phyloP scores from a whole-genome alignment of 2,888 invertebrate species.

The Chouioia cunea region DNA sequence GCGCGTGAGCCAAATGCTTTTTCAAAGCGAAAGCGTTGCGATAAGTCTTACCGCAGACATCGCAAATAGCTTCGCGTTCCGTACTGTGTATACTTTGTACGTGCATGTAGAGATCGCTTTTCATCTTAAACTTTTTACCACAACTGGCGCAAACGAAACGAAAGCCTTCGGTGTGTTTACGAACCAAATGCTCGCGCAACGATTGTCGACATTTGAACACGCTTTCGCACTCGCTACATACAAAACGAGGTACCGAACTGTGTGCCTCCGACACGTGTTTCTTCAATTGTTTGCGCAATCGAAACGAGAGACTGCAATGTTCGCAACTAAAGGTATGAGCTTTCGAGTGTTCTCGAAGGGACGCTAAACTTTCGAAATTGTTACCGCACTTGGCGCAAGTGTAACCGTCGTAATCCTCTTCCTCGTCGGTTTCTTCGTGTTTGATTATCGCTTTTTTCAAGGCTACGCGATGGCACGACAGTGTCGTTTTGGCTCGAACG shows the following conservation, averaged over 20 bases:
- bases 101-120: constrained; percentile 61
- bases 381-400: constrained; percentile 38
- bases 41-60: constrained; percentile 50
- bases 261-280: constrained; percentile 31
- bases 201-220: constrained; percentile 43
- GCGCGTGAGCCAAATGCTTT: constrained; percentile 50
- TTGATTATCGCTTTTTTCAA: not conserved
- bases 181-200: constrained; percentile 55
- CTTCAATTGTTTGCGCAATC: constrained; percentile 14
- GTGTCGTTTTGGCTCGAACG: not conserved
- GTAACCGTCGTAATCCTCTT: not conserved
- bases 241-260: constrained; percentile 24
- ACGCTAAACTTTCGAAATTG: constrained; percentile 8
- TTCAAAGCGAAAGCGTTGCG: constrained; percentile 48
- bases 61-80: constrained; percentile 45
- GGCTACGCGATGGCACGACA: constrained; percentile 1
- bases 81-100: constrained; percentile 49
- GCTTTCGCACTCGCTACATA: constrained; percentile 38
- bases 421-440: not conserved
- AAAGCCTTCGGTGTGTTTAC: constrained; percentile 59
- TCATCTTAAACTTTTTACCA: constrained; percentile 61
- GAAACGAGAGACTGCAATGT: constrained; percentile 23
- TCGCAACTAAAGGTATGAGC: constrained; percentile 9
- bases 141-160: constrained; percentile 59
- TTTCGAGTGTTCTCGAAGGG: constrained; percentile 31